Conservation (phyloP, 2,888 invertebrate genomes). For the Stratiomys singularior region DNA sequence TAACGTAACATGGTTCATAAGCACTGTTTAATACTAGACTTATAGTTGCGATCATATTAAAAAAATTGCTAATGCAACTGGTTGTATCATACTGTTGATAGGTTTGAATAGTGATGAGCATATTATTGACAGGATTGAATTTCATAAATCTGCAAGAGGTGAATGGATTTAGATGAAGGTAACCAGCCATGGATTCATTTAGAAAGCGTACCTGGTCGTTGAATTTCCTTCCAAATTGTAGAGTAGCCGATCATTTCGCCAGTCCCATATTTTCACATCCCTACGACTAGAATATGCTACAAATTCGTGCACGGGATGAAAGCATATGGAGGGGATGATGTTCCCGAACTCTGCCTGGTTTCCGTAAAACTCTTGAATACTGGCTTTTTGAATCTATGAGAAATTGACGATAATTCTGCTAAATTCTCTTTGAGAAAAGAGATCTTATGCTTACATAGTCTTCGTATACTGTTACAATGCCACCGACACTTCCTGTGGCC, state of each 20-base stretch:
- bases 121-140: slow-evolving; percentile 44
- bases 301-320: slow-evolving; percentile 39
- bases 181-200: no score
- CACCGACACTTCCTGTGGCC: slow-evolving; percentile 44
- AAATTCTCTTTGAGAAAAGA: not conserved
- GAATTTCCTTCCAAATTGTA: slow-evolving; percentile 42
- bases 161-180: no score
- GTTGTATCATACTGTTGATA: slow-evolving; percentile 29
- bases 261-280: slow-evolving; percentile 43
- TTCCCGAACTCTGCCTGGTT: slow-evolving; percentile 35
- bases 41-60: slow-evolving; percentile 40
- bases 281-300: slow-evolving; percentile 35
- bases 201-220: slow-evolving; percentile 34
- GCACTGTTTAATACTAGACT: slow-evolving; percentile 34
- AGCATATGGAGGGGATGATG: slow-evolving; percentile 42
- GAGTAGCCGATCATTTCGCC: slow-evolving; percentile 34
- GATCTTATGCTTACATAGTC: slow-evolving; percentile 21
- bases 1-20: slow-evolving; percentile 31
- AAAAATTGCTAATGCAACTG: slow-evolving; percentile 34
- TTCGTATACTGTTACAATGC: slow-evolving; percentile 40
- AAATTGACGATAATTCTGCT: not conserved
- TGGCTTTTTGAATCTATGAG: slow-evolving; percentile 31
- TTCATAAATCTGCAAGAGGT: slow-evolving; percentile 39
- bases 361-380: slow-evolving; percentile 26
- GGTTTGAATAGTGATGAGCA: slow-evolving; percentile 44